A percentile compares a stretch with the other conserved stretches of the same genome.
phyloP scores from a whole-genome alignment of 2,888 invertebrate genomes.

The Selenia dentaria region DNA sequence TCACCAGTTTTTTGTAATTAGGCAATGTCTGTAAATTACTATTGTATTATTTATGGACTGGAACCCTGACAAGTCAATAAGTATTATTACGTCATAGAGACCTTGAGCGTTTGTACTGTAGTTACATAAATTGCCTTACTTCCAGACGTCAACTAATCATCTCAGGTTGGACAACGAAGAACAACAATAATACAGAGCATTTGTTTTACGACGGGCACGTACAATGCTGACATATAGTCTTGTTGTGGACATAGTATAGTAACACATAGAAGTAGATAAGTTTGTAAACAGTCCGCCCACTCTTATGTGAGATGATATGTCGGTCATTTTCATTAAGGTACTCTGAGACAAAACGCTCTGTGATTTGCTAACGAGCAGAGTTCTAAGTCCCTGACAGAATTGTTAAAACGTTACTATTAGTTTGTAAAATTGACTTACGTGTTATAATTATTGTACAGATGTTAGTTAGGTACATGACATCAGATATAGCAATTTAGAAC shows the following conservation, averaged over 20 bases:
- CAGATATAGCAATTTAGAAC: no score
- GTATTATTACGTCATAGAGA: slow-evolving; percentile 15
- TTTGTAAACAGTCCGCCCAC: slow-evolving; percentile 47
- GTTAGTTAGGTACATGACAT: no score
- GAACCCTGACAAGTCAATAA: slow-evolving; percentile 23
- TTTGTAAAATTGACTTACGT: no score
- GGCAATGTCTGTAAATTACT: no score
- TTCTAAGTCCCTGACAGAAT: no score
- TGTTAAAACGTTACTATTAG: no score
- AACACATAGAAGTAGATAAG: slow-evolving; percentile 23
- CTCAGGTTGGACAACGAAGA: slow-evolving; percentile 10
- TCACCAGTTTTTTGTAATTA: no score
- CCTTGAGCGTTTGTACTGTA: slow-evolving; percentile 28
- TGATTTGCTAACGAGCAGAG: no score
- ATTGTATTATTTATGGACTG: no score
- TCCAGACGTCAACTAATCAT: slow-evolving; percentile 12
- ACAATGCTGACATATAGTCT: slow-evolving; percentile 1
- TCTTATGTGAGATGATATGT: slow-evolving; percentile 7
- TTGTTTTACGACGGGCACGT: slow-evolving; percentile 12
- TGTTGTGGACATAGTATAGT: slow-evolving; percentile 18
- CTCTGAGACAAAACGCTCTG: neutral
- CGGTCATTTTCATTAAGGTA: slow-evolving; percentile 1
- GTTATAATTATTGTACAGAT: no score
- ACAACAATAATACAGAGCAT: slow-evolving; percentile 18
- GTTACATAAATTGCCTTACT: slow-evolving; percentile 1